These are phyloP conservation scores for Stigmatopora nigra DNA, from an alignment of 2,113 vertebrate species.

Conservation along the genomic window DNA sequence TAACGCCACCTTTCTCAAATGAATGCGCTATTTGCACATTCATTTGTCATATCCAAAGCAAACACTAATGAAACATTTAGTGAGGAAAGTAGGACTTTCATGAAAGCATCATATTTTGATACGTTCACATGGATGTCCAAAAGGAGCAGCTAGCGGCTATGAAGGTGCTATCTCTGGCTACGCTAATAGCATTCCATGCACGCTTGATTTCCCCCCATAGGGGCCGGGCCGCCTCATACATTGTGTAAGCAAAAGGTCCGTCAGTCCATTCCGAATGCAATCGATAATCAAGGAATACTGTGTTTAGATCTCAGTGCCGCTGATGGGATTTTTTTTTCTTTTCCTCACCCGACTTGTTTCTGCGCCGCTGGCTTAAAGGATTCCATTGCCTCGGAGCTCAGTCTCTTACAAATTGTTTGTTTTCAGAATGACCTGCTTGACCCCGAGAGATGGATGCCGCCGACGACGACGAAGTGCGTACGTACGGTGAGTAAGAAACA, in stretches of 20 bases:
- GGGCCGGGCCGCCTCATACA: conserved; percentile 10
- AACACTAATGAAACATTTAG: conserved; percentile 15
- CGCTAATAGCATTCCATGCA: conserved; percentile 47
- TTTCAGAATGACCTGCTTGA: conserved; percentile 34
- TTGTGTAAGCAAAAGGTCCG: conserved; percentile 32
- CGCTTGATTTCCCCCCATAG: conserved; percentile 21
- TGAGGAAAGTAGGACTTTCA: conserved; percentile 13
- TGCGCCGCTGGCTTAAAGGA: conserved; percentile 59
- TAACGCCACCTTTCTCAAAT: not conserved
- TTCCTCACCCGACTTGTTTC: conserved; percentile 30
- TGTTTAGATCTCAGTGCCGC: conserved; percentile 43
- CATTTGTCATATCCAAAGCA: not conserved
- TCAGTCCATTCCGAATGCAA: conserved; percentile 57
- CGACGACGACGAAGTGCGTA: too few relatives aligned
- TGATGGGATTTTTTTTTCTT: conserved; percentile 47
- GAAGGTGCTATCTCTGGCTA: not conserved
- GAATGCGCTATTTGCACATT: not conserved
- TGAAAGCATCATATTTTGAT: not conserved
- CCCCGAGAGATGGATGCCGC: conserved; percentile 11
- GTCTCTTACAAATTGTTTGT: conserved; percentile 29
- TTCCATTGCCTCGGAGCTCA: conserved; percentile 52
- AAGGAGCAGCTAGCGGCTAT: not conserved
- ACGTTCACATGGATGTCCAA: too few relatives aligned
- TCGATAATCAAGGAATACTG: conserved; percentile 56
- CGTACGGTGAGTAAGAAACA: conserved; percentile 11